A percentile compares a stretch with the other conserved stretches of the same genome.
phyloP scores from a whole-genome alignment of 2,888 invertebrate species.

The Drosophila kanekoi region DNA sequence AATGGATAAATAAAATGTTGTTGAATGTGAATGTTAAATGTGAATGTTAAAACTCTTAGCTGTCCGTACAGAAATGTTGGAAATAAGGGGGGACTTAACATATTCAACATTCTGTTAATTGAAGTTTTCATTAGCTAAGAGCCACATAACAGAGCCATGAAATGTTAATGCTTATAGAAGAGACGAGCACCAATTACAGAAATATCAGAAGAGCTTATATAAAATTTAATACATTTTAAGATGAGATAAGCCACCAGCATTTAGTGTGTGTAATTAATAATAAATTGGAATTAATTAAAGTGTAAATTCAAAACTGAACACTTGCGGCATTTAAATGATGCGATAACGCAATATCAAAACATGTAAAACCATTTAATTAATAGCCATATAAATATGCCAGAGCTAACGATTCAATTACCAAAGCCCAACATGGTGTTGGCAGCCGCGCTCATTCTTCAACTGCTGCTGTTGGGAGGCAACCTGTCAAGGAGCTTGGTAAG shows the following conservation, averaged over 20 bases:
- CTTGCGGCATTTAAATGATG: constrained; percentile 16
- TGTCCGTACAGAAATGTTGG: no score
- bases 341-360: constrained; percentile 1
- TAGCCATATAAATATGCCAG: background rate
- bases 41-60: no score
- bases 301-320: constrained; percentile 32
- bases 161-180: background rate
- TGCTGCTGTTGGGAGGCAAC: background rate
- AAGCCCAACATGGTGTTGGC: constrained; percentile 11
- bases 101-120: no score
- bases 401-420: constrained; percentile 3
- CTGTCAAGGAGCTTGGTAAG: constrained; percentile 6
- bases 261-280: constrained; percentile 21
- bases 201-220: constrained; percentile 1
- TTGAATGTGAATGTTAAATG: no score
- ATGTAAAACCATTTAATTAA: constrained; percentile 25
- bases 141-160: background rate
- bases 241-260: background rate
- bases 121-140: background rate
- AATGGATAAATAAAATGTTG: no score
- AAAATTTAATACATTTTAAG: constrained; percentile 7
- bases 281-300: constrained; percentile 9
- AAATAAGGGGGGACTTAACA: background rate
- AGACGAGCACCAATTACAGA: no score
- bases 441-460: background rate